Evolutionary conservation across 2,113 vertebrate species (phyloP), one percentile per base, ranked within the genome.

Genomic region (Delphinapterus leucas): DNA sequence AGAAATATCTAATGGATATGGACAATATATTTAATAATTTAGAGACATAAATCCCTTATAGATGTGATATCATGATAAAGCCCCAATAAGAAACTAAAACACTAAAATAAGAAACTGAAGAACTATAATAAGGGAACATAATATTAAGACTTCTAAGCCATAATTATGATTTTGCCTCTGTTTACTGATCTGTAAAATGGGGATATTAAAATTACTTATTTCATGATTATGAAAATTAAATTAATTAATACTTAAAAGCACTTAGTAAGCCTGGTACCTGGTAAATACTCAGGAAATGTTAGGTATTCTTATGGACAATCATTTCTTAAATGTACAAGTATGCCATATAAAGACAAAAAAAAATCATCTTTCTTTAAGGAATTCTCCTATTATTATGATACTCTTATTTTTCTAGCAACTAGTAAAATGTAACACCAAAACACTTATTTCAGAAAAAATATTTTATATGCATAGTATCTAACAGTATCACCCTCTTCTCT

Each of bases 181-280:
- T 88, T 91, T 95, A 81, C 49, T 84, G 33, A 80, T 74, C 15
- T 93, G 14, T 93, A 68, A 95, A 93, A 93, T 31, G 11, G 21
- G 49, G 49, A 71, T 91, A 90, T 55, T 92, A 79, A 53, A 96
- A 88, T 17, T 81, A 92, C 8, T 81, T 93, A 73, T 68, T 95
- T 88, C 65, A 85, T 10, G 17, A 65, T 33, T 95, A 17, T 84
- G 38, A 95, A 91, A 93, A 95, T 71, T 55, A 96, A 95, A 71
- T 79, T 44, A 81, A 96, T 70, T 47, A 82, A 83, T 76, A 85
- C 23, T 60, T 97, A 31, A 84, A 86, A 96, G 23, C 25, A 88
- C 6, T 60, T 92, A 80, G n/a, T 80, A 90, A 90, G 53, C 8
- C 25, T 49, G 41, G 17, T 74, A 76, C 47, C 47, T 80, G 36